Base-by-base conservation (phyloP, 2,888 invertebrate species). In the Melieria omissa region DNA sequence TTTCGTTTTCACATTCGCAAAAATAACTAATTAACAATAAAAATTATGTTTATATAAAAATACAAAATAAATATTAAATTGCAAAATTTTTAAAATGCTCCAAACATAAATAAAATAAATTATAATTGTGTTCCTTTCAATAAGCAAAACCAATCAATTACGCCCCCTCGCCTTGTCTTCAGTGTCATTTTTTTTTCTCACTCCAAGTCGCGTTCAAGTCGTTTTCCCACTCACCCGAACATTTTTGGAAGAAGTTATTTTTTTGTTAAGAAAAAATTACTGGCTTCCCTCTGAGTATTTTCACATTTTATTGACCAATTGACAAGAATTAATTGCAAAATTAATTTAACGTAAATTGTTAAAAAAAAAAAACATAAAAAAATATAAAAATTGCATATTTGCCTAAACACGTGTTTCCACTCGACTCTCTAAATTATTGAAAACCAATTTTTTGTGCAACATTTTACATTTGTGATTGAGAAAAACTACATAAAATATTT, bases 301-400 rank as follows among this genome's bases (percentile, higher is more conserved):
- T 41, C 55, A 46, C 58, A 75, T 67, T 67, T 62, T 58, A 73
- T 62, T 74, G 76, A 77, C 76, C 66, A 75, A 74, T 74, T 73
- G 72, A 74, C 74, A 64, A 69, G 55, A 66, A 73, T 76, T 76
- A 73, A 75, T 74, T 73, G 70, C 65, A 45, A 61, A 71, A 73
- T 74, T 74, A 74, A 70, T 73, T 74, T 73, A 65, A 73, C 72
- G 72, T 75, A 71, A 70, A 75, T 74, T 74, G 73, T 71, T 55
- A 63, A 54, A 71, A 52, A 54, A 49, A 5, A 67, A 47, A 9
- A 44, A 63, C 41, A 41, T 12, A 57, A n/a, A 5, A 29, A 41
- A 6, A 58, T 58, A 14, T 29, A 29, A 29, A 29, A 29, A 29
- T 2, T 29, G 29, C 29, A 29, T 29, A 29, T 29, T 29, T 29